Evolutionary conservation across 2,888 invertebrate species (phyloP).

Genomic region (Sesamia inferens): DNA sequence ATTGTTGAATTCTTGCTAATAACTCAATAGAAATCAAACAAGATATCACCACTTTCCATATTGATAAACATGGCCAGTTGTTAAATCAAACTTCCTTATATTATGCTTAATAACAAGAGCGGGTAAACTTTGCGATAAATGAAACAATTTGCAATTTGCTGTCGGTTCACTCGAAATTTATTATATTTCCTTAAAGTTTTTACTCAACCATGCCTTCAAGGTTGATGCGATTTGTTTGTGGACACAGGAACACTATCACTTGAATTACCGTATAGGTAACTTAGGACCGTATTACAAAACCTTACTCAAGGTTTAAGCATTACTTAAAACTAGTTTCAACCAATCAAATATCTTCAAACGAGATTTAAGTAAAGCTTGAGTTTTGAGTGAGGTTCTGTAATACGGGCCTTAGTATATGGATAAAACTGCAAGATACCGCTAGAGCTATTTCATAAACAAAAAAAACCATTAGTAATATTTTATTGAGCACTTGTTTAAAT

Average conservation of each 20-base stretch:
- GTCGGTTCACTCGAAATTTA: background rate
- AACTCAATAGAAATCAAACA: background rate
- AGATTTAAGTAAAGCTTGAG: too few species aligned
- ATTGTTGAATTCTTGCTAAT: conserved; percentile 12
- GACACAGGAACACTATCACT: background rate
- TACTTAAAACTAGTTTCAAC: too few species aligned
- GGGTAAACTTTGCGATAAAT: background rate
- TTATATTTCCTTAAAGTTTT: conserved; percentile 1
- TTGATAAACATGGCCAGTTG: background rate
- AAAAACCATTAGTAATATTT: background rate
- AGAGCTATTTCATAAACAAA: background rate
- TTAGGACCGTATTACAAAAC: too few species aligned
- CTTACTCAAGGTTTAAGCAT: too few species aligned
- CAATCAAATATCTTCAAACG: too few species aligned
- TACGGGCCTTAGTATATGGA: background rate
- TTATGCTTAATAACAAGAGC: conserved; percentile 3
- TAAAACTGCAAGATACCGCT: background rate
- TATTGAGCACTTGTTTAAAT: conserved; percentile 22
- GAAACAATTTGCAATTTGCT: conserved; percentile 1
- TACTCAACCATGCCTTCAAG: background rate
- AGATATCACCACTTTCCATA: background rate
- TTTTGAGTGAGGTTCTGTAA: too few species aligned
- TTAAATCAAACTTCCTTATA: conserved; percentile 15
- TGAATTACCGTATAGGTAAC: background rate
- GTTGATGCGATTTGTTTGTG: background rate